These are phyloP conservation scores for Phainopepla nitens DNA, from an alignment of 2,113 vertebrate genomes.

Conservation along the genomic window DNA sequence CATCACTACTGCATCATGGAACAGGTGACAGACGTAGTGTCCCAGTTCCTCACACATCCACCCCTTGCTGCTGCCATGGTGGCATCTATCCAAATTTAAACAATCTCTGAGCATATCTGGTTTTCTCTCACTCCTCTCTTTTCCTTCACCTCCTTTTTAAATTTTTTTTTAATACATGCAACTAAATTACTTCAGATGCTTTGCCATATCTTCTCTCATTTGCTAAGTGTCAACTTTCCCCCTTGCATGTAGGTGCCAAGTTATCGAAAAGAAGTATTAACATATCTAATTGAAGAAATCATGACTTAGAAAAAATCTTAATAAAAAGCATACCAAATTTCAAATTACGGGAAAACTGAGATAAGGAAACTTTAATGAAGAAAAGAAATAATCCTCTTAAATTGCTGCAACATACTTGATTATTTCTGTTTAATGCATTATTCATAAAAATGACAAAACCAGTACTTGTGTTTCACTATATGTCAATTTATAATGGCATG, in stretches of 20 bases:
- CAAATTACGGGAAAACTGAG: background rate
- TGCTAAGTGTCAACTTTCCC: background rate
- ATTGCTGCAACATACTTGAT: slow-evolving; percentile 6
- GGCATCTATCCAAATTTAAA: background rate
- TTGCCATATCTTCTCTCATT: background rate
- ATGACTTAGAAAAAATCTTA: background rate
- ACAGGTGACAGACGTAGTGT: background rate
- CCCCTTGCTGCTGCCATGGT: background rate
- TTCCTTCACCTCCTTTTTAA: background rate
- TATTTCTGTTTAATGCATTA: slow-evolving; percentile 39
- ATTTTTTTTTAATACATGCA: background rate
- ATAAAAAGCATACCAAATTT: background rate
- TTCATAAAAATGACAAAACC: slow-evolving; percentile 28
- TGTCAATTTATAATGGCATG: slow-evolving; percentile 2
- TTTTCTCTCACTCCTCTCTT: background rate
- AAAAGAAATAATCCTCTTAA: slow-evolving; percentile 46
- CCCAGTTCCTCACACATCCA: background rate
- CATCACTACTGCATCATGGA: background rate
- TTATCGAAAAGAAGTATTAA: background rate
- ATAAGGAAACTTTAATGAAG: slow-evolving; percentile 7
- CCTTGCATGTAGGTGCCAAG: background rate
- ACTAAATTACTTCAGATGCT: background rate
- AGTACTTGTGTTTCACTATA: slow-evolving; percentile 30
- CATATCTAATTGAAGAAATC: background rate
- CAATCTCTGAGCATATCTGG: background rate